Evolutionary conservation across 1,140 invertebrate species (phyloP), one percentile per base, ranked within the genome.

Genomic region (Octopus bimaculoides): DNA sequence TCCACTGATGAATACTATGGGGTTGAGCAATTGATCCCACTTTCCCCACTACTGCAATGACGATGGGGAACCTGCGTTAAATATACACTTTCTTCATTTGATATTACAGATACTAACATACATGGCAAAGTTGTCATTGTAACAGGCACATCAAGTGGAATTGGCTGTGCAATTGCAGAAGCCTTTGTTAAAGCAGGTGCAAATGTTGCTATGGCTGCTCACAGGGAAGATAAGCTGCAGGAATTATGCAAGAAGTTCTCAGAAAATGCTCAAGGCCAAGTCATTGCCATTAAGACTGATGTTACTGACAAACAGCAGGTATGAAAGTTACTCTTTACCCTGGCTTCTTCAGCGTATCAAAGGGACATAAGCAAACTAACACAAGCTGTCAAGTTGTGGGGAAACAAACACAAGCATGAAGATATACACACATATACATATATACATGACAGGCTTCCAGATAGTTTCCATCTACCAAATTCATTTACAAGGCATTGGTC

Each of bases 111-210:
- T 69, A 83, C 81, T 73, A 78, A 78, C 74, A 77, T 88, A 17
- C 78, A 84, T 52, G 85, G 80, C 53, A 84, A 85, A 66, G 85
- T 90, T 81, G 88, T 85, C 66, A 85, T 89, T 78, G 87, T 98
- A 83, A 96, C 95, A 1, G 96, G 96, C 54, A 95, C 96, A 14
- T 97, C 95, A 0, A 95, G 94, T 91, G 96, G 96, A 41, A 97
- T 97, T 84, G 96, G 96, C 14, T 93, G 95, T 89, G 89, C 93
- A 78, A 90, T 96, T 76, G 95, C 95, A 0, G 90, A 93, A 77
- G 91, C 92, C 53, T 89, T 96, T 54, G 94, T 95, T 9, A 92
- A 92, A 84, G 89, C 92, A 82, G 94, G 94, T 17, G 94, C 93
- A 5, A 94, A 94, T 87, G 88, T 97, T 73, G 92, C 95, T n/a